Percentiles rank a stretch among this genome's conserved stretches.
Conservation (phyloP, 1,140 invertebrate species). For the Aphelinus atriplicis region DNA sequence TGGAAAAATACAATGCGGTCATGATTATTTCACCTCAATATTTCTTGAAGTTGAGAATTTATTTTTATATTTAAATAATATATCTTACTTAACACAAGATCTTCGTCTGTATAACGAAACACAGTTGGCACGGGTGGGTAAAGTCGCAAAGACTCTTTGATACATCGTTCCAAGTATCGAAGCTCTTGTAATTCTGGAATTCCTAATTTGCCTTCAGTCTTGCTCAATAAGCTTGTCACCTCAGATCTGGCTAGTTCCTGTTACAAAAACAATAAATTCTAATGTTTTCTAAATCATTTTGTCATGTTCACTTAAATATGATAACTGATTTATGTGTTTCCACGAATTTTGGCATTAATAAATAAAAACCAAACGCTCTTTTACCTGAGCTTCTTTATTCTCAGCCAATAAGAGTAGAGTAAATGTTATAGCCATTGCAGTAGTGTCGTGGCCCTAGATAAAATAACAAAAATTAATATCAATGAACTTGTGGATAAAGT, state of each 20-base stretch:
- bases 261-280: too few relatives aligned
- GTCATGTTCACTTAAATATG: too few relatives aligned
- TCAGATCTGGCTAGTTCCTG: constrained; percentile 46
- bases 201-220: constrained; percentile 40
- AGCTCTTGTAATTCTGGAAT: constrained; percentile 42
- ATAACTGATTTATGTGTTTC: too few relatives aligned
- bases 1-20: neutral
- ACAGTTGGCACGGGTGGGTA: constrained; percentile 72
- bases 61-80: neutral
- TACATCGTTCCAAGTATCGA: constrained; percentile 70
- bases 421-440: neutral
- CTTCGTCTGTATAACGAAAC: constrained; percentile 60
- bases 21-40: neutral
- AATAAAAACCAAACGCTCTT: too few relatives aligned
- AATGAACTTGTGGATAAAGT: neutral
- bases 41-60: neutral
- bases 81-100: constrained; percentile 52
- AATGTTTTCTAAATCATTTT: too few relatives aligned
- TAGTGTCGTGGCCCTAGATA: constrained; percentile 8
- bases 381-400: too few relatives aligned
- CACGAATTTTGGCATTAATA: too few relatives aligned
- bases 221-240: constrained; percentile 39
- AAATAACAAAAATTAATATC: neutral
- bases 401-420: neutral
- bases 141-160: constrained; percentile 72